Evolutionary conservation across 2,113 vertebrate species (phyloP).

Genomic region (Petromus typicus): DNA sequence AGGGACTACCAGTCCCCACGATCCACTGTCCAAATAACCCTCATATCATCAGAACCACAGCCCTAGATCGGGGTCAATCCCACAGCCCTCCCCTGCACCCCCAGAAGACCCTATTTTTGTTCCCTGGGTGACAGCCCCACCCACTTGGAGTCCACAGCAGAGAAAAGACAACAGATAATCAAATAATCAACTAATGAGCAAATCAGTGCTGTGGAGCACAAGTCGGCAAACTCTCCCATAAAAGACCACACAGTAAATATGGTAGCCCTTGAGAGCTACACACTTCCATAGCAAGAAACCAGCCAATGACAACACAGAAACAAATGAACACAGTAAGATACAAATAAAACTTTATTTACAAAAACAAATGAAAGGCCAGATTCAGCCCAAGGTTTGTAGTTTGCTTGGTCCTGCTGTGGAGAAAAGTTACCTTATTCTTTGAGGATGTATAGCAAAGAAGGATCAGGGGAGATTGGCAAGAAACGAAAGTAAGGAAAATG

Average conservation of each 20-base stretch:
- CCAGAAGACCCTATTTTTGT: neutral
- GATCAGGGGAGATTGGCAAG: neutral
- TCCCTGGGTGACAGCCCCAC: slow-evolving; percentile 38
- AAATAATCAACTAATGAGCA: neutral
- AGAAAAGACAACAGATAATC: neutral
- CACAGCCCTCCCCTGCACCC: neutral
- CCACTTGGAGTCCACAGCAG: neutral
- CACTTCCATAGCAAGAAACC: neutral
- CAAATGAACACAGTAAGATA: neutral
- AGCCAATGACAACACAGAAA: neutral
- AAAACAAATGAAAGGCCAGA: neutral
- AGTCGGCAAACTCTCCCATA: neutral
- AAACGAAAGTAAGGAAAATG: neutral
- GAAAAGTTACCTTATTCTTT: neutral
- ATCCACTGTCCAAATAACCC: neutral
- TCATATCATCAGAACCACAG: neutral
- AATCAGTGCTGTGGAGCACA: neutral
- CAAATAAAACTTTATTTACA: slow-evolving; percentile 39
- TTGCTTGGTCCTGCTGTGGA: neutral
- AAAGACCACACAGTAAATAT: neutral
- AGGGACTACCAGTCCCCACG: neutral
- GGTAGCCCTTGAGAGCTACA: neutral
- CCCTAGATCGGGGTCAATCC: neutral
- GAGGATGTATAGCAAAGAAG: neutral
- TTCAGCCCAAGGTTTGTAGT: too few species aligned